Evolutionary conservation across 2,888 invertebrate genomes (phyloP).

Genomic region (Phyto melanocephala): DNA sequence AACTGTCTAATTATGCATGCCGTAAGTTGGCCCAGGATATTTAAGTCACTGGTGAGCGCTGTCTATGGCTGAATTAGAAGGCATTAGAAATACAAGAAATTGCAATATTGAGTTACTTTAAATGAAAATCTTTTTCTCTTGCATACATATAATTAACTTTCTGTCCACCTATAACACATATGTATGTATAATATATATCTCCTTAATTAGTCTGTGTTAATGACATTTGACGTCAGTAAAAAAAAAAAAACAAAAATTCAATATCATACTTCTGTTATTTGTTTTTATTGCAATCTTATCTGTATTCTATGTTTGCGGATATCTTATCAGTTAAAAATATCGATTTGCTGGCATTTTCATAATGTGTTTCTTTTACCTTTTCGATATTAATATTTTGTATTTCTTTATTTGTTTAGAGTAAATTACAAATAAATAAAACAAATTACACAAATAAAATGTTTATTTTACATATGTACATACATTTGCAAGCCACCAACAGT

Average conservation of each 20-base stretch:
- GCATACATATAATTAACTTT: too few relatives aligned
- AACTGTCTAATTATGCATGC: too few relatives aligned
- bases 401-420: conserved; percentile 21
- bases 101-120: too few relatives aligned
- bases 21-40: too few relatives aligned
- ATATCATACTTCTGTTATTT: conserved; percentile 28
- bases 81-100: too few relatives aligned
- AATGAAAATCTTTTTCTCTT: too few relatives aligned
- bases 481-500: background rate
- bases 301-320: background rate
- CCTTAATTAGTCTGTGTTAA: background rate
- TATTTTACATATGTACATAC: background rate
- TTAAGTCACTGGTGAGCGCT: too few relatives aligned
- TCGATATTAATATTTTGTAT: background rate
- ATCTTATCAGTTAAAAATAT: conserved; percentile 57
- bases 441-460: conserved; percentile 12
- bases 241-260: conserved; percentile 1
- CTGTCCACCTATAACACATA: too few relatives aligned
- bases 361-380: background rate
- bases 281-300: conserved; percentile 47
- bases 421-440: background rate
- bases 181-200: too few relatives aligned
- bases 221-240: conserved; percentile 40
- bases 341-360: conserved; percentile 46
- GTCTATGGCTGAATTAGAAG: too few relatives aligned